These are phyloP conservation scores for Volucella inflata DNA, from an alignment of 2,888 invertebrate species.

Conservation along the genomic window DNA sequence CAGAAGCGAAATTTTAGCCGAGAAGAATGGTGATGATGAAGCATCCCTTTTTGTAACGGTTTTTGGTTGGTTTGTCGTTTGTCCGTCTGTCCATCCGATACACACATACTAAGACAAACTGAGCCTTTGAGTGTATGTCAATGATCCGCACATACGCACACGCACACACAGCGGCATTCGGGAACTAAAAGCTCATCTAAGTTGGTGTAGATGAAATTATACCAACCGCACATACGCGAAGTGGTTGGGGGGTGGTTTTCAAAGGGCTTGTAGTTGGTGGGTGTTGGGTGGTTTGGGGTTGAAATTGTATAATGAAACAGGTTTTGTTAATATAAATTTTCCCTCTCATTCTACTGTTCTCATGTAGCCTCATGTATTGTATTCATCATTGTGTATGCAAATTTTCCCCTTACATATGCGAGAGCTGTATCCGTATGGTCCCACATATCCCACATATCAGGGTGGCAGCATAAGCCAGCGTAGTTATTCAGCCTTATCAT, in stretches of 20 bases:
- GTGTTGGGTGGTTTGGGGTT: constrained; percentile 45
- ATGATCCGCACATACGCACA: constrained; percentile 63
- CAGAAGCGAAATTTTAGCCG: constrained; percentile 1
- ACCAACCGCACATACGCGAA: constrained; percentile 74
- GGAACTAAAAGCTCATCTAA: constrained; percentile 75
- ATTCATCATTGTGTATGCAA: constrained; percentile 58
- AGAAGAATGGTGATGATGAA: constrained; percentile 58
- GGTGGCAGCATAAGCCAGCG: constrained; percentile 55
- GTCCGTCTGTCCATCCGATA: constrained; percentile 50
- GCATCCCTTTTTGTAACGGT: constrained; percentile 75
- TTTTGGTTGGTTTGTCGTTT: constrained; percentile 75
- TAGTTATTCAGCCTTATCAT: constrained; percentile 20
- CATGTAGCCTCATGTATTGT: not conserved
- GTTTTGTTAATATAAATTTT: constrained; percentile 74
- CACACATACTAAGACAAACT: constrained; percentile 17
- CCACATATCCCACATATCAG: constrained; percentile 36
- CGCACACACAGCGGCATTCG: constrained; percentile 48
- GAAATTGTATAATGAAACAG: constrained; percentile 73
- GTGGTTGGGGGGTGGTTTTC: constrained; percentile 31
- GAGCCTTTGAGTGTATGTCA: constrained; percentile 46
- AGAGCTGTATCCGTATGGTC: constrained; percentile 28
- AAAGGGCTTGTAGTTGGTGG: not conserved
- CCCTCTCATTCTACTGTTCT: constrained; percentile 58
- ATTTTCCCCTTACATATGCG: constrained; percentile 61
- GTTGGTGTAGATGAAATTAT: constrained; percentile 75